Percentiles rank a stretch among this genome's conserved stretches.
Evolutionary conservation across 2,888 invertebrate genomes (phyloP).

Genomic region (Timema cristinae): DNA sequence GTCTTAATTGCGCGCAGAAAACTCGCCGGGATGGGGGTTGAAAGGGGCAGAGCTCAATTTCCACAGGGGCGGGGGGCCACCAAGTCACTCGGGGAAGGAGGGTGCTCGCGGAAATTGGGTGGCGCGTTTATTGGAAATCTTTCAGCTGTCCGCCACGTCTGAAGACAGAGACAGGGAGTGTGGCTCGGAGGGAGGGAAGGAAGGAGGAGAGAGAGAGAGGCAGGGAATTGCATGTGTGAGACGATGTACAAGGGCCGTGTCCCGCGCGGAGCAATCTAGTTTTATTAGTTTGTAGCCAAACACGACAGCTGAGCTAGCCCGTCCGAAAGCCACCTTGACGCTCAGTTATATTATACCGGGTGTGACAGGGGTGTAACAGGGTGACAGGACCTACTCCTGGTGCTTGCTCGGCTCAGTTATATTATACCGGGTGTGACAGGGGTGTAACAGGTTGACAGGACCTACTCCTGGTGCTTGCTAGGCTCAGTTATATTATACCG

Average conservation of each 20-base stretch:
- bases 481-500: too few relatives aligned
- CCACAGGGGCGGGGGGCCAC: slow-evolving; percentile 17
- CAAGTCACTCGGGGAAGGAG: not conserved
- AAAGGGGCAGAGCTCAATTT: slow-evolving; percentile 23
- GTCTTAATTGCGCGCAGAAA: slow-evolving; percentile 28
- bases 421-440: too few relatives aligned
- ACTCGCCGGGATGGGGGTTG: slow-evolving; percentile 14
- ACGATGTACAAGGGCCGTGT: slow-evolving; percentile 10
- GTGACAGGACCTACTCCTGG: too few relatives aligned
- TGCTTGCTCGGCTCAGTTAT: too few relatives aligned
- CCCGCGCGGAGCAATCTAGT: slow-evolving; percentile 15
- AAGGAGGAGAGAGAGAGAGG: slow-evolving; percentile 38
- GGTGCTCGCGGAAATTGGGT: slow-evolving; percentile 44
- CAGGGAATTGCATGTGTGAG: slow-evolving; percentile 31
- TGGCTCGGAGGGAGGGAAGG: slow-evolving; percentile 32
- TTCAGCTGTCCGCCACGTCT: slow-evolving; percentile 46
- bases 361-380: too few relatives aligned
- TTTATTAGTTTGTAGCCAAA: slow-evolving; percentile 9
- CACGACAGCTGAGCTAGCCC: too few relatives aligned
- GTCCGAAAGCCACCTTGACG: too few relatives aligned
- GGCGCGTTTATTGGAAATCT: slow-evolving; percentile 49
- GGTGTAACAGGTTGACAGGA: too few relatives aligned
- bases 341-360: too few relatives aligned
- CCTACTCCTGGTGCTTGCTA: too few relatives aligned
- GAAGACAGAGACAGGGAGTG: slow-evolving; percentile 41